Base-by-base conservation (phyloP, 2,113 vertebrate genomes). In the Rhegmatorhina hoffmannsi region DNA sequence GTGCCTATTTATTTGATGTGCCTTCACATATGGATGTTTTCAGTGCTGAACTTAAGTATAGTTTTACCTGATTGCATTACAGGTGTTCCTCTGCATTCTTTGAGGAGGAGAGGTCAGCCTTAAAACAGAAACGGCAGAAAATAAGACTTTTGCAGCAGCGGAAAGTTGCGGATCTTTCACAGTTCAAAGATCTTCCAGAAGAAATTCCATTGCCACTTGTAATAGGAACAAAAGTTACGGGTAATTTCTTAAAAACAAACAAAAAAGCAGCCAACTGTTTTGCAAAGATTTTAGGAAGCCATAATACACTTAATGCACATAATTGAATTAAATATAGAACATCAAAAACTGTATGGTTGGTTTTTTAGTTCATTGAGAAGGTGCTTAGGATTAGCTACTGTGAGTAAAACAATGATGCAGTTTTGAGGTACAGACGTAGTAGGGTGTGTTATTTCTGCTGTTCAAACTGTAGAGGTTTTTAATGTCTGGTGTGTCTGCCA, bases 21-120 rank as follows among this genome's bases (percentile, higher is more conserved):
- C 55, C 29, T 83, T 90, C 60, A 33, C 21, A 10, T 62, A 25
- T 13, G 2, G 8, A 12, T 16, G 10, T 69, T 83, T 77, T 74
- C 43, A 59, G 56, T 70, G 59, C 34, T 74, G 18, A 80, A 76
- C 62, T 85, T 66, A 83, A 85, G 25, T 76, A 40, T 49, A 46
- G 19, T 76, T 91, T 80, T 83, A 40, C 29, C 79, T 86, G 62
- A 25, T 92, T 70, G 34, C 93, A 59, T 66, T 90, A 7, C 94
- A 99, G 99, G 95, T 99, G 99, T 98, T 99, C 99, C 29, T 99
- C 99, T 53, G 99, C 99, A 13, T 99, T 99, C 98, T 99, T 99
- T 97, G 98, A 98, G 43, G 99, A 99, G 94, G 99, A 99, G 95
- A 98, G 99, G 94, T 99, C 99, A 49, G 99, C 99, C 0, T 97